Conservation (phyloP, 2,113 vertebrate species). For the Gyps fulvus region DNA sequence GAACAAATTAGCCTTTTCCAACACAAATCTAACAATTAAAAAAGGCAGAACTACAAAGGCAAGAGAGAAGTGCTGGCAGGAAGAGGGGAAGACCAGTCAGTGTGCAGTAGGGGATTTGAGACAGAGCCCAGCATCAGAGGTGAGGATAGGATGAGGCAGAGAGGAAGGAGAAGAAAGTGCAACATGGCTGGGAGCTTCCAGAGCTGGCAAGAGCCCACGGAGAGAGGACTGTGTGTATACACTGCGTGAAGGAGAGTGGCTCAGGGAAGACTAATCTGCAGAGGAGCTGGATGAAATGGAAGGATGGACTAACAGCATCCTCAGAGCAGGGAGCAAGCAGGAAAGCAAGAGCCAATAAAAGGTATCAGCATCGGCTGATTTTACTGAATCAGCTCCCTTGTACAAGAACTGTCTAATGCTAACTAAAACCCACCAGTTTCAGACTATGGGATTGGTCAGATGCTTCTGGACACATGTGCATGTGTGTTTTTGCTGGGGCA, state of each 20-base stretch:
- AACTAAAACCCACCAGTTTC: background rate
- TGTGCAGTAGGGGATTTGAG: background rate
- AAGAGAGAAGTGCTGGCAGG: background rate
- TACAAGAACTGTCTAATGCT: background rate
- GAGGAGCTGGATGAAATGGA: background rate
- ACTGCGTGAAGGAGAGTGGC: background rate
- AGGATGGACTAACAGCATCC: background rate
- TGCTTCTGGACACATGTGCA: background rate
- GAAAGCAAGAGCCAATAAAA: background rate
- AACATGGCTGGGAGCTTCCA: background rate
- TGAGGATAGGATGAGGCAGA: background rate
- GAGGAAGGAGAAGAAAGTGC: background rate
- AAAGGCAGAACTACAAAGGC: background rate
- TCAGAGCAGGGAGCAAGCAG: background rate
- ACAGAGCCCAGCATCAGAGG: background rate
- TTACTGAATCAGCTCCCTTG: background rate
- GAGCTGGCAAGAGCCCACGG: background rate
- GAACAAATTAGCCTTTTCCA: background rate
- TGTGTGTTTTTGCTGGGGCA: background rate
- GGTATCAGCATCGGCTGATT: background rate
- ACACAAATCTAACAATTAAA: background rate
- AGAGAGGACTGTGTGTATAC: background rate
- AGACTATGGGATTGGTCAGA: background rate
- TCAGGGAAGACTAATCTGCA: background rate
- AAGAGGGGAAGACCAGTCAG: background rate